Conservation (phyloP, 30 jellyfish, hydroid and myxozoan genomes). For the Aurelia sp. region DNA sequence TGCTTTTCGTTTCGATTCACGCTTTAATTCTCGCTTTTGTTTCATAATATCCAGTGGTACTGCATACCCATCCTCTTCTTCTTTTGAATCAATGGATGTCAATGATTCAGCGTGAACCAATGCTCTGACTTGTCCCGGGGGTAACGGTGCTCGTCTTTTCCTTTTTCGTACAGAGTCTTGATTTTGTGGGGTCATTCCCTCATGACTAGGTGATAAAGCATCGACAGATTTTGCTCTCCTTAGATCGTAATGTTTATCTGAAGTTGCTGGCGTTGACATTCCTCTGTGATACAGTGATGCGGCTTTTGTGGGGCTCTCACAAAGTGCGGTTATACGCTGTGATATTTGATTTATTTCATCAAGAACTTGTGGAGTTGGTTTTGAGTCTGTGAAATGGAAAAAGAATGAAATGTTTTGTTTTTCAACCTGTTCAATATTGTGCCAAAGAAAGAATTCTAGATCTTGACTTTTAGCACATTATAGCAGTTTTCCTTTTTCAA, state of each 20-base stretch:
- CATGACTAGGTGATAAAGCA: slow-evolving; percentile 12
- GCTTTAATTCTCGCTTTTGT: not conserved
- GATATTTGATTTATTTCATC: slow-evolving; percentile 71
- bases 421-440: too few relatives aligned
- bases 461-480: too few relatives aligned
- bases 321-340: slow-evolving; percentile 49
- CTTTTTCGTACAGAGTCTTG: slow-evolving; percentile 10
- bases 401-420: not conserved
- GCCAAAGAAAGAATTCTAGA: too few relatives aligned
- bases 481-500: too few relatives aligned
- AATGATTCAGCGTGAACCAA: slow-evolving; percentile 17
- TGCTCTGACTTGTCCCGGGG: slow-evolving; percentile 41
- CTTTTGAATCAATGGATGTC: slow-evolving; percentile 23
- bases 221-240: slow-evolving; percentile 56
- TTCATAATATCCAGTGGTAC: slow-evolving; percentile 10
- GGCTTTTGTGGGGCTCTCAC: slow-evolving; percentile 51
- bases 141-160: slow-evolving; percentile 70
- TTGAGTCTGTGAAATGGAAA: slow-evolving; percentile 35
- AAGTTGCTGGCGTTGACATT: not conserved
- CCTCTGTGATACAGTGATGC: slow-evolving; percentile 1
- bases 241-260: slow-evolving; percentile 20
- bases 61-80: slow-evolving; percentile 32
- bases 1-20: slow-evolving; percentile 46
- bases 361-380: slow-evolving; percentile 45
- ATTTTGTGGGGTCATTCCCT: not conserved